Percentiles rank a stretch among this genome's conserved stretches.
Evolutionary conservation across 2,113 vertebrate species (phyloP).

Genomic region (mouse (Mus musculus)): DNA sequence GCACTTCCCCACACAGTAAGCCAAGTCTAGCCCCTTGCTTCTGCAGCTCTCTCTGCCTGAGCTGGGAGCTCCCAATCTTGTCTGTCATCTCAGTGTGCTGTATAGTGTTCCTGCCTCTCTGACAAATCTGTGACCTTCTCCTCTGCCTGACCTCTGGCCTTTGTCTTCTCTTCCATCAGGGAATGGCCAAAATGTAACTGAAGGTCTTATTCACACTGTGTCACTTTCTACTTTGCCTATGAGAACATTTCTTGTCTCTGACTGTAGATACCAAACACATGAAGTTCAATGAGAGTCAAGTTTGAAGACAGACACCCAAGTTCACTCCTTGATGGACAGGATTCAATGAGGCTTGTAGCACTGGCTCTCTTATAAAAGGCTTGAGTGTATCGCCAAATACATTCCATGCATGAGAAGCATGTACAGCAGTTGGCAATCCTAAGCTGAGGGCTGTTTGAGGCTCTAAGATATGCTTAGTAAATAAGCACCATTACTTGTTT

Average conservation of each 20-base stretch:
- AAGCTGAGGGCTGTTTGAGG: background rate
- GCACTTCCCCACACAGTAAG: background rate
- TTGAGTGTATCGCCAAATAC: no score
- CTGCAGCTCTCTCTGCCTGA: background rate
- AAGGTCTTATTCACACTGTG: background rate
- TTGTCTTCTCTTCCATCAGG: background rate
- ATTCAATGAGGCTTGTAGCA: no score
- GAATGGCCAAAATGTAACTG: background rate
- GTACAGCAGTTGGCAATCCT: background rate
- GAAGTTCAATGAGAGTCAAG: no score
- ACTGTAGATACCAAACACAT: background rate
- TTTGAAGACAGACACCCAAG: background rate
- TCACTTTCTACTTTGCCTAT: accelerated
- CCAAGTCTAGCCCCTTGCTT: accelerated
- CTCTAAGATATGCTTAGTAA: no score
- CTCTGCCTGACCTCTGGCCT: background rate
- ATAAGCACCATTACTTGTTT: accelerated
- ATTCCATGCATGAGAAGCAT: accelerated
- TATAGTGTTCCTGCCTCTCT: background rate
- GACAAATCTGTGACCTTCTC: no score
- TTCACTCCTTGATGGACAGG: background rate
- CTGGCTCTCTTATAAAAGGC: no score
- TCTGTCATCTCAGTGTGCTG: background rate
- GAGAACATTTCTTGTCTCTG: no score
- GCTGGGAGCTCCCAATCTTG: accelerated